Evolutionary conservation across 2,113 vertebrate species (phyloP).

Genomic region (Chlorocebus sabaeus): DNA sequence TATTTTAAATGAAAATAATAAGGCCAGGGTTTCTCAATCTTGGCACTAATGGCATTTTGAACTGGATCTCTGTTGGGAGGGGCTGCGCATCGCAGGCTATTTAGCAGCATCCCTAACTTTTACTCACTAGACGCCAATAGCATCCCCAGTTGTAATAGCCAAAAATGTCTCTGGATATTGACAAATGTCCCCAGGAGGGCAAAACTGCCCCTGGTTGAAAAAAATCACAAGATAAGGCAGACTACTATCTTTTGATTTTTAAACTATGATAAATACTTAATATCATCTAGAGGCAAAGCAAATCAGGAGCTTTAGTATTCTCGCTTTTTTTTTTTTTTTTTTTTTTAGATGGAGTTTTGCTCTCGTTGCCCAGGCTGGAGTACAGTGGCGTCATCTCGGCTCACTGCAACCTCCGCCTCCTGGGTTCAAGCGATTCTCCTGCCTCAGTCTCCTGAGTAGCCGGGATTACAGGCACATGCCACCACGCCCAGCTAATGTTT

Average conservation of each 20-base stretch:
- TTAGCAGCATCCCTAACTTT: neutral
- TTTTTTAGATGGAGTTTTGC: no score
- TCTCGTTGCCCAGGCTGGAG: no score
- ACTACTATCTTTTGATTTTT: conserved; percentile 17
- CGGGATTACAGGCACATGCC: no score
- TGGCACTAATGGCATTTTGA: neutral
- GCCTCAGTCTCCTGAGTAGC: no score
- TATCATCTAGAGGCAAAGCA: neutral
- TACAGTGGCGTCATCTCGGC: no score
- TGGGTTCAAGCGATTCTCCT: no score
- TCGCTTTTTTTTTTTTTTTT: neutral
- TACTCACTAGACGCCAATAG: neutral
- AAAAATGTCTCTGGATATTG: neutral
- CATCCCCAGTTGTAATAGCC: neutral
- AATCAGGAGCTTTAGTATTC: neutral
- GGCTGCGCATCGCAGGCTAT: neutral
- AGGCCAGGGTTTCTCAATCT: neutral
- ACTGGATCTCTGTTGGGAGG: neutral
- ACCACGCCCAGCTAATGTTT: no score
- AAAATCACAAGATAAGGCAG: neutral
- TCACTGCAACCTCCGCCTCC: no score
- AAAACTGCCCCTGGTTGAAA: conserved; percentile 12
- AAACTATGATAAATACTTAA: neutral
- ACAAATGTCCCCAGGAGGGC: neutral
- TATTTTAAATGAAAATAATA: conserved; percentile 26